Percentiles rank a stretch among this genome's conserved stretches.
These are phyloP conservation scores for Parthenolecanium corni DNA, from an alignment of 2,888 invertebrate species.

Conservation along the genomic window DNA sequence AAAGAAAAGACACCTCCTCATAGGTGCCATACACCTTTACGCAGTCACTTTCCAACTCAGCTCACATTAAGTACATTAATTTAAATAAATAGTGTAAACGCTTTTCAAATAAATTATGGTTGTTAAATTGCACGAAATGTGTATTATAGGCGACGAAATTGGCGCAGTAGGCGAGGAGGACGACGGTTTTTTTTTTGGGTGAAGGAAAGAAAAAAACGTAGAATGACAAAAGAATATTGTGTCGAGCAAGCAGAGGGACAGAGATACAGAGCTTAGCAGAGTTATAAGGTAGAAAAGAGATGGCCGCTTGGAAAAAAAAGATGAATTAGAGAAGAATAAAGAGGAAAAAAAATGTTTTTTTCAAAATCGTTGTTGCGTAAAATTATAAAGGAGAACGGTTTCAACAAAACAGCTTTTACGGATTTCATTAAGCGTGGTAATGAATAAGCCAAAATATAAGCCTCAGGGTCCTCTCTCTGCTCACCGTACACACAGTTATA, in stretches of 20 bases:
- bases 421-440: conserved; percentile 29
- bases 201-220: conserved; percentile 6
- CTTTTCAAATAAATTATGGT: conserved; percentile 26
- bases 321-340: background rate
- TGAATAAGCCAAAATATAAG: conserved; percentile 28
- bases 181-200: conserved; percentile 8
- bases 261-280: background rate
- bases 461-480: no score
- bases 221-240: conserved; percentile 14
- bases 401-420: conserved; percentile 29
- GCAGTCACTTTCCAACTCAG: conserved; percentile 16
- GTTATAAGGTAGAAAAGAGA: background rate
- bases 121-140: conserved; percentile 18
- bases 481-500: conserved; percentile 15
- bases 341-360: conserved; percentile 23
- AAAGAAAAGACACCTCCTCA: no score
- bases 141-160: no score
- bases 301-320: background rate
- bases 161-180: background rate
- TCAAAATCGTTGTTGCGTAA: conserved; percentile 26
- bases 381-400: conserved; percentile 27
- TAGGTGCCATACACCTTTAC: no score
- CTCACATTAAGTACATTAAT: conserved; percentile 26
- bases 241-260: conserved; percentile 2
- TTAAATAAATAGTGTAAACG: conserved; percentile 28